These are phyloP conservation scores for Muscicapa adusta DNA, from an alignment of 2,113 vertebrate genomes.

Conservation along the genomic window DNA sequence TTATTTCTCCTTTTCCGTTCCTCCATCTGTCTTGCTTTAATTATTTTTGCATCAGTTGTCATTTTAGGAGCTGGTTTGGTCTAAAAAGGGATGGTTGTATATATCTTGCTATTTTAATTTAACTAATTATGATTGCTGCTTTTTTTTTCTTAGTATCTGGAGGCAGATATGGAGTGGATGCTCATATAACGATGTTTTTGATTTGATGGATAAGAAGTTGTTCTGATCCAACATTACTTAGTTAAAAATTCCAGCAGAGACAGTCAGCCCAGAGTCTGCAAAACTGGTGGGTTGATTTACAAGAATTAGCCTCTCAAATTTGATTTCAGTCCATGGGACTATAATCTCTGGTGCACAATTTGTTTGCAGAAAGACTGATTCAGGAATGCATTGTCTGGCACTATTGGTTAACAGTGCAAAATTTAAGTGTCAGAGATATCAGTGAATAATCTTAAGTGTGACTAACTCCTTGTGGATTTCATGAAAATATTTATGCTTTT, in stretches of 20 bases:
- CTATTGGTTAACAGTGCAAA: neutral
- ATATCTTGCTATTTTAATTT: constrained; percentile 72
- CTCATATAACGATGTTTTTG: neutral
- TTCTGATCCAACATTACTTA: neutral
- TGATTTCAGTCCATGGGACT: neutral
- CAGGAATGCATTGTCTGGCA: neutral
- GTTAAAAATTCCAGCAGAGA: neutral
- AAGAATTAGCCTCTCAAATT: neutral
- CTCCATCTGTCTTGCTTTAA: constrained; percentile 72
- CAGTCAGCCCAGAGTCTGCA: neutral
- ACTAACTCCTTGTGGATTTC: neutral
- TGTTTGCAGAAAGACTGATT: neutral
- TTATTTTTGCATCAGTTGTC: constrained; percentile 78
- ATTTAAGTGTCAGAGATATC: neutral
- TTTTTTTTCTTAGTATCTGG: constrained; percentile 51
- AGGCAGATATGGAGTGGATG: constrained; percentile 26
- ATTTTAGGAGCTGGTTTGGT: constrained; percentile 67
- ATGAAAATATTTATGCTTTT: neutral
- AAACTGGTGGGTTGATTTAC: neutral
- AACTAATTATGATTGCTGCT: constrained; percentile 68
- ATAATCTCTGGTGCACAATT: neutral
- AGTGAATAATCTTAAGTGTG: neutral
- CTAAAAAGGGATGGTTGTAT: constrained; percentile 71
- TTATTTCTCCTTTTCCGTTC: constrained; percentile 68
- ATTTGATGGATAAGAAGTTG: neutral